These are phyloP conservation scores for Ammospiza nelsoni DNA, from an alignment of 2,113 vertebrate species.

Conservation along the genomic window DNA sequence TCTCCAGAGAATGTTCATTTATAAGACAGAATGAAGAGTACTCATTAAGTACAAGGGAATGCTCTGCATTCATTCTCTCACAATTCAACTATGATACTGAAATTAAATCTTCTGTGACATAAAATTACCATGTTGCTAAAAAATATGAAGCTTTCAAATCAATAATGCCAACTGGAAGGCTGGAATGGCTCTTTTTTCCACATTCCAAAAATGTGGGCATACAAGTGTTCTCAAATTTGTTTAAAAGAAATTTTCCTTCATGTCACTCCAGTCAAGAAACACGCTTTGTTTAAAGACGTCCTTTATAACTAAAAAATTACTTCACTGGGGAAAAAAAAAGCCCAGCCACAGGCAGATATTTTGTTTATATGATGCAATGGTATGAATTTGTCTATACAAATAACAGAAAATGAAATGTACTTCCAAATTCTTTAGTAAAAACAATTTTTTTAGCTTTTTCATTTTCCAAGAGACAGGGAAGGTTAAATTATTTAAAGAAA, in stretches of 20 bases:
- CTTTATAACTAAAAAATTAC: background rate
- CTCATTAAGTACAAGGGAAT: background rate
- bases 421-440: background rate
- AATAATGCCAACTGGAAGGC: background rate
- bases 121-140: background rate
- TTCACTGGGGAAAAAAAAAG: accelerated
- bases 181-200: background rate
- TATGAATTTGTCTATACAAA: background rate
- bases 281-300: background rate
- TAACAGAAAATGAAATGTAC: background rate
- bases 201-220: background rate
- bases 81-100: background rate
- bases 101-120: background rate
- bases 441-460: background rate
- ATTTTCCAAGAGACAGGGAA: background rate
- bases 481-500: background rate
- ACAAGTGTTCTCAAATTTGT: background rate
- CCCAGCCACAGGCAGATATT: background rate
- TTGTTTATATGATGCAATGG: background rate
- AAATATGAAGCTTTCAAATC: background rate
- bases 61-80: background rate
- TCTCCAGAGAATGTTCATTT: background rate
- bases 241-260: background rate
- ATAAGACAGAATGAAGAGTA: background rate
- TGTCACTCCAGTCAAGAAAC: background rate